A percentile compares a stretch with the other conserved stretches of the same genome.
These are phyloP conservation scores for Hyles lineata DNA, from an alignment of 2,888 invertebrate species.

Conservation along the genomic window DNA sequence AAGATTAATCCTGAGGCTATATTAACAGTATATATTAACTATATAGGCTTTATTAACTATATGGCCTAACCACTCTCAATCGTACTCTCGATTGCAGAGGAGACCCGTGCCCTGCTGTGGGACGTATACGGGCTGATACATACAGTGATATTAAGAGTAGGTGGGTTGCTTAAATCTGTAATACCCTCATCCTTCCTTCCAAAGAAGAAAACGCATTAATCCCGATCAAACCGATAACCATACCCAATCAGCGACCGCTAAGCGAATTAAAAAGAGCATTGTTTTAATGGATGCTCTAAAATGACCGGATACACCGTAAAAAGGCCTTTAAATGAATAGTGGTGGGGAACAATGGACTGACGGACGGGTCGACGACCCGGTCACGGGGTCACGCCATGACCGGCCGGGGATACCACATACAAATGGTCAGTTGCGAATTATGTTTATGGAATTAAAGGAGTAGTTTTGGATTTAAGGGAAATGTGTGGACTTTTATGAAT, in stretches of 20 bases:
- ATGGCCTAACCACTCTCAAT: too few species aligned
- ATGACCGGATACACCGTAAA: constrained; percentile 56
- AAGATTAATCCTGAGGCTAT: too few species aligned
- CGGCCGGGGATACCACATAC: constrained; percentile 13
- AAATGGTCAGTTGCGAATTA: neutral
- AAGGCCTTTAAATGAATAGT: constrained; percentile 63
- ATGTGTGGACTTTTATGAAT: neutral
- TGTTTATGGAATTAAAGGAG: too few species aligned
- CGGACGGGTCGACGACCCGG: constrained; percentile 66
- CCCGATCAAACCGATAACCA: neutral
- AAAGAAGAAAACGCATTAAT: too few species aligned
- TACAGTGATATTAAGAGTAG: too few species aligned
- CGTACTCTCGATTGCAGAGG: too few species aligned
- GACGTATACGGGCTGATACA: too few species aligned
- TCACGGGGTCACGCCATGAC: constrained; percentile 67
- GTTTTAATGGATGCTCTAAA: constrained; percentile 58
- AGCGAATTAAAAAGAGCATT: constrained; percentile 46
- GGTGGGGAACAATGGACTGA: constrained; percentile 52
- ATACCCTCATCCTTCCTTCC: too few species aligned
- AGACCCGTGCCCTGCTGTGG: too few species aligned
- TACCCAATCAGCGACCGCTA: constrained; percentile 27
- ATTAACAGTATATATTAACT: too few species aligned
- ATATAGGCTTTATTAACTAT: too few species aligned
- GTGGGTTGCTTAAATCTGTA: too few species aligned
- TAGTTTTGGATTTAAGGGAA: neutral